Conservation (phyloP, 2,888 invertebrate species). For the Latrodectus hesperus region DNA sequence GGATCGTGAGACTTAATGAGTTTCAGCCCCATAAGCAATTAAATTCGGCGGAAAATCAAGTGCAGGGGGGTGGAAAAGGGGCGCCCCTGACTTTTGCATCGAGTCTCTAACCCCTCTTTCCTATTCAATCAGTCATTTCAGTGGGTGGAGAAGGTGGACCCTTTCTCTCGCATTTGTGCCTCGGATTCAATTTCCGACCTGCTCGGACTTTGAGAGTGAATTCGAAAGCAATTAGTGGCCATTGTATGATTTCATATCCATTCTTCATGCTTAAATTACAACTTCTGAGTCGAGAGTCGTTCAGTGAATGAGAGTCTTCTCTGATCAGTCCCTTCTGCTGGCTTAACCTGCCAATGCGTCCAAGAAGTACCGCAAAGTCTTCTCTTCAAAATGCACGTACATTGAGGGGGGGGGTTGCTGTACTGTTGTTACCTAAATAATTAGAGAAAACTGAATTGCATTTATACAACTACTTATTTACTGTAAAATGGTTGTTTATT, state of each 20-base stretch:
- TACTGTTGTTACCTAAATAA: too few relatives aligned
- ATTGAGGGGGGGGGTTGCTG: too few relatives aligned
- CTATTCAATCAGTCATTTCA: conserved; percentile 60
- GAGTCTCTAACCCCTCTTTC: background rate
- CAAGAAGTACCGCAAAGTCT: too few relatives aligned
- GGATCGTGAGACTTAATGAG: conserved; percentile 33
- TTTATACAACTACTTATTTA: too few relatives aligned
- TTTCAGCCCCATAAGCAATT: conserved; percentile 55
- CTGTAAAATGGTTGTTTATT: too few relatives aligned
- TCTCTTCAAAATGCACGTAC: too few relatives aligned
- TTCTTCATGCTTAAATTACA: conserved; percentile 2
- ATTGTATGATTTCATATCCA: conserved; percentile 18
- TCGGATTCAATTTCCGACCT: conserved; percentile 41
- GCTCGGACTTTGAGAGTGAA: conserved; percentile 6
- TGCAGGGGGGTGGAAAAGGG: conserved; percentile 15
- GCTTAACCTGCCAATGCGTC: too few relatives aligned
- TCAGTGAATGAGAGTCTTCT: background rate
- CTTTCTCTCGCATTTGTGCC: conserved; percentile 9
- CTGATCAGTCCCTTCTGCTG: too few relatives aligned
- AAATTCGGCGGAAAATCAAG: conserved; percentile 63
- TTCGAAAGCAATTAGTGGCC: conserved; percentile 8
- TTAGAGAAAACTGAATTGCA: too few relatives aligned
- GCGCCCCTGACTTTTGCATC: conserved; percentile 1
- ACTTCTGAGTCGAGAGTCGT: background rate
- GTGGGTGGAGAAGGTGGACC: background rate